A percentile compares a stretch with the other conserved stretches of the same genome.
Conservation (phyloP, 2,888 invertebrate species). For the Tachystola acroxantha region DNA sequence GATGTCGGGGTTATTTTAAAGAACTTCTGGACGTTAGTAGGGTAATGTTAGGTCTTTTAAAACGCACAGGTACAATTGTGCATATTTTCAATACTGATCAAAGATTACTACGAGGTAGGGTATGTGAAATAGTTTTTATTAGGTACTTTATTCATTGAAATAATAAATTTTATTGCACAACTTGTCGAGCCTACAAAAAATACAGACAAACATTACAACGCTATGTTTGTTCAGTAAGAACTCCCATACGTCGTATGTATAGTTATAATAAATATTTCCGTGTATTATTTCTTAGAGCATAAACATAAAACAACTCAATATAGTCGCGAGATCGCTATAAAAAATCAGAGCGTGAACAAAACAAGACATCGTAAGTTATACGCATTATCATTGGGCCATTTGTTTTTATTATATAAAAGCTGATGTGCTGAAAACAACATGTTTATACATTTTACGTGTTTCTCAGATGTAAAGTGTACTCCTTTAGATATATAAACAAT, state of each 20-base stretch:
- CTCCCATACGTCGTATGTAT: too few relatives aligned
- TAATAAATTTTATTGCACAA: too few relatives aligned
- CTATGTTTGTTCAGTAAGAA: too few relatives aligned
- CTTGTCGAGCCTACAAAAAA: too few relatives aligned
- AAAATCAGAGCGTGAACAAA: constrained; percentile 33
- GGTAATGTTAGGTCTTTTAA: not conserved
- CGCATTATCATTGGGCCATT: constrained; percentile 61
- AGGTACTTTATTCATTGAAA: too few relatives aligned
- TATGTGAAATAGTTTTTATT: too few relatives aligned
- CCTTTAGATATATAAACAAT: too few relatives aligned
- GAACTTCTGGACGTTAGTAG: constrained; percentile 25
- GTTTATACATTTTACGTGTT: constrained; percentile 24
- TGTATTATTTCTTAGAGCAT: not conserved
- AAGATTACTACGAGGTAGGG: too few relatives aligned
- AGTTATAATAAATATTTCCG: not conserved
- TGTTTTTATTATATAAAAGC: constrained; percentile 52
- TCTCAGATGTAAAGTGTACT: constrained; percentile 7
- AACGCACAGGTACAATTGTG: too few relatives aligned
- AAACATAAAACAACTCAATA: constrained; percentile 12
- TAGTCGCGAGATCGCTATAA: constrained; percentile 21
- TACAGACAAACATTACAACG: too few relatives aligned
- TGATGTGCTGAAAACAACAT: constrained; percentile 32
- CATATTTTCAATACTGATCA: too few relatives aligned
- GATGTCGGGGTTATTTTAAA: constrained; percentile 50
- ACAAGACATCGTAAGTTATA: constrained; percentile 50